Base-by-base conservation (phyloP, 2,113 vertebrate genomes). In the Penelope pileata region DNA sequence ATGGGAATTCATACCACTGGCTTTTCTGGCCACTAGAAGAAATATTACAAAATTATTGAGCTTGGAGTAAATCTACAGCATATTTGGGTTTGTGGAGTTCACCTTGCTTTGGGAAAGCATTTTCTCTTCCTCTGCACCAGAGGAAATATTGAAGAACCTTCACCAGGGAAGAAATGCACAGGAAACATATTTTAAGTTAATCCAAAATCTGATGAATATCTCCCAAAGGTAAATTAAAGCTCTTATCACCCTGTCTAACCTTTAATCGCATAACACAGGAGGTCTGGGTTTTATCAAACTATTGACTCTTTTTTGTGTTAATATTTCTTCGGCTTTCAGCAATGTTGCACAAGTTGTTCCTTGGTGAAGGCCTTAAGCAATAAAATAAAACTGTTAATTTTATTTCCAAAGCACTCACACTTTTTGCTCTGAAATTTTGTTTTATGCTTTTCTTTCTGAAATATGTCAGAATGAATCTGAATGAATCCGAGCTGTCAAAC, bases 171-270 rank as follows among this genome's bases (percentile, higher is more conserved):
- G 63, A 91, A 95, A 74, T 27, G 47, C 15, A 14, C 79, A 95
- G 93, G 92, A 96, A 96, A 72, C 43, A 69, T 86, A 93, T 90
- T 96, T 95, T 90, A 91, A 88, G 15, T 75, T 83, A 85, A 87
- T 86, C 63, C 88, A 90, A 88, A 90, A 90, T 88, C 68, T 93
- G 93, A 94, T 83, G 0, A 90, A 80, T 94, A 90, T 68, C 18
- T 91, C 90, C 64, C 85, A 88, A 89, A 88, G 80, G 94, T 83
- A 93, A 96, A 96, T 91, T 93, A 96, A 90, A 96, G 43, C 58
- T 83, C 93, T 94, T 95, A 91, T 93, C 93, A 95, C 90, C 68
- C 93, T 81, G 75, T 63, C 76, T 95, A 95, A 95, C 85, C 51
- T 90, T 93, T 96, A 95, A 95, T 90, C 95, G 87, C 82, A 78